Conservation (phyloP, 1,140 invertebrate genomes). For the Rhagoletis pomonella region DNA sequence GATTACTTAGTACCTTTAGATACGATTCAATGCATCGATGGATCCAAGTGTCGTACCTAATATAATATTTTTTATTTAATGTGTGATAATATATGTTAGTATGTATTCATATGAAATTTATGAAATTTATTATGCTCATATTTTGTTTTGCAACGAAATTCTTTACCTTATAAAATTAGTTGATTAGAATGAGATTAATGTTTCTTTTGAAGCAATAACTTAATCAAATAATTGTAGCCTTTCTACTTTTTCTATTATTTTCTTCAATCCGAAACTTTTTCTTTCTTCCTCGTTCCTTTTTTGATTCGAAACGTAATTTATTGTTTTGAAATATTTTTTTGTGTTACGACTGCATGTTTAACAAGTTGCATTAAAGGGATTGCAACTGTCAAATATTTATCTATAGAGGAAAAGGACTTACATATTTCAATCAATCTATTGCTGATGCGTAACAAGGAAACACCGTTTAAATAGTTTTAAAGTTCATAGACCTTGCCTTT, state of each 20-base stretch:
- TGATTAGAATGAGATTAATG: conserved; percentile 20
- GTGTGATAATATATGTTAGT: neutral
- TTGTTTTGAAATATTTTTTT: conserved; percentile 15
- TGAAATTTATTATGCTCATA: conserved; percentile 1
- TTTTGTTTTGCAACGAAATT: neutral
- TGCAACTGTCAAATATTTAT: neutral
- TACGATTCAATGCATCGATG: conserved; percentile 26
- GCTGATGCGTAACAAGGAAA: conserved; percentile 3
- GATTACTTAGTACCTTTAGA: neutral
- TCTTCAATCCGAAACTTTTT: neutral
- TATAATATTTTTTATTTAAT: neutral
- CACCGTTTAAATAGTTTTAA: neutral
- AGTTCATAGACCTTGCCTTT: no score
- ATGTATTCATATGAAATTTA: conserved; percentile 2
- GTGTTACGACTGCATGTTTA: neutral
- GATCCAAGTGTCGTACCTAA: neutral
- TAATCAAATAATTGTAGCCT: neutral
- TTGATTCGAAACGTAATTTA: conserved; percentile 6
- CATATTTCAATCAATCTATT: neutral
- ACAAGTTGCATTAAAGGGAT: neutral
- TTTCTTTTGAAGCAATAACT: neutral
- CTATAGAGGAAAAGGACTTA: conserved; percentile 13
- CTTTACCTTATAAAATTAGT: neutral
- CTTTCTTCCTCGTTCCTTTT: neutral
- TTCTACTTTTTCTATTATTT: neutral